Base-by-base conservation (phyloP, 2,797 vertebrate species). In the Paramormyrops hopkinsi region DNA sequence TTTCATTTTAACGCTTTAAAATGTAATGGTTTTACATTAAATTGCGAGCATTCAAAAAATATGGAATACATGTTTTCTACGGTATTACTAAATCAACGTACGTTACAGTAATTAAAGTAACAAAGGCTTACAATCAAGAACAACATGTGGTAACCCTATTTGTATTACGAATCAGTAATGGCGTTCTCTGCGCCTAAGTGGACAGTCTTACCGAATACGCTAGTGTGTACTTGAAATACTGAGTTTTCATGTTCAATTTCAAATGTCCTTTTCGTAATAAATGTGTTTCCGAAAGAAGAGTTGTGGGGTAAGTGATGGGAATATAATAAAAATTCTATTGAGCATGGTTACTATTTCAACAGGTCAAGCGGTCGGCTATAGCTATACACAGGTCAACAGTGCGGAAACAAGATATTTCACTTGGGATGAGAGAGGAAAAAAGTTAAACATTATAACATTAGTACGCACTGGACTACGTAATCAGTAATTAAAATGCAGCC, bases 201-300 rank as follows among this genome's bases (percentile, higher is more conserved):
- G n/a, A 17, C 9, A 17, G n/a, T 86, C 25, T 25, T 56, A 86
- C 25, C 25, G 19, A 17, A 54, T 33, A 73, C 29, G 29, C 65
- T 14, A 87, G 50, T 14, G 37, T 87, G 44, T 6, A 86, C 33
- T 50, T 25, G 46, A 89, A 73, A 85, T 4, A 44, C 48, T 25
- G 51, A 19, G 6, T 62, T 85, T 90, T 85, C 46, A 90, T 88
- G 89, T 90, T 90, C 44, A 90, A 56, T 69, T 88, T 85, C 6
- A 90, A 56, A 88, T 46, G 59, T 33, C 19, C 54, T 46, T 73
- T 90, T 88, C 87, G 79, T 88, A 54, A 56, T 22, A 88, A 29
- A 25, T 51, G 87, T 41, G 56, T 86, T 85, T 53, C 59, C 4
- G 89, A 90, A 86, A 50, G 87, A 44, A 54, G 51, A 46, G 65